Evolutionary conservation across 1,140 invertebrate genomes (phyloP).

Genomic region (Cephus cinctus): DNA sequence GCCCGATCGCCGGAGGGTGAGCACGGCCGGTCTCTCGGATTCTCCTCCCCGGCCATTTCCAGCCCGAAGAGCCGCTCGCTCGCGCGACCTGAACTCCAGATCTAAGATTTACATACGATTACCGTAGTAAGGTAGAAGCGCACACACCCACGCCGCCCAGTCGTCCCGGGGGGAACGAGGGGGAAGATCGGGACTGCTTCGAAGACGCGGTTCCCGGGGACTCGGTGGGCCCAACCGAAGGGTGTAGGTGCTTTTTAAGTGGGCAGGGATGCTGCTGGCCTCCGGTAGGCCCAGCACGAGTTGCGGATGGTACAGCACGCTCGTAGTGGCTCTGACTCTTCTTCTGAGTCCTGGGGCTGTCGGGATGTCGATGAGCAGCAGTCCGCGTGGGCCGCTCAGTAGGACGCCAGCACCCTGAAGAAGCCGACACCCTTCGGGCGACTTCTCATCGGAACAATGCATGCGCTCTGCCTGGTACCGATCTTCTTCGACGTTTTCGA

Average conservation of each 20-base stretch:
- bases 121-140: slow-evolving; percentile 47
- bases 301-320: too few species aligned
- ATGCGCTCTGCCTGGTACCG: slow-evolving; percentile 30
- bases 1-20: slow-evolving; percentile 23
- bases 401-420: slow-evolving; percentile 54
- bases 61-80: slow-evolving; percentile 20
- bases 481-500: neutral
- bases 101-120: slow-evolving; percentile 56
- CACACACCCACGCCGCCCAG: slow-evolving; percentile 50
- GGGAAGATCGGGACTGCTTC: neutral
- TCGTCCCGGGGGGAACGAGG: slow-evolving; percentile 25
- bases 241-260: slow-evolving; percentile 9
- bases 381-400: slow-evolving; percentile 52
- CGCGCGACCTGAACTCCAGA: slow-evolving; percentile 43
- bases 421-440: slow-evolving; percentile 49
- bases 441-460: slow-evolving; percentile 41
- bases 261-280: too few species aligned
- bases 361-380: slow-evolving; percentile 48
- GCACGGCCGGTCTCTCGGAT: slow-evolving; percentile 12
- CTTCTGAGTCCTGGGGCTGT: slow-evolving; percentile 43
- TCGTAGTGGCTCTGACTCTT: too few species aligned
- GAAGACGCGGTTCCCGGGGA: too few species aligned
- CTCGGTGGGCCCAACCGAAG: slow-evolving; percentile 7
- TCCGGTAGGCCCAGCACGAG: too few species aligned
- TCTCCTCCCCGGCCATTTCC: slow-evolving; percentile 24